These are phyloP conservation scores for Tuberolachnus salignus DNA, from an alignment of 2,888 invertebrate genomes.

Conservation along the genomic window DNA sequence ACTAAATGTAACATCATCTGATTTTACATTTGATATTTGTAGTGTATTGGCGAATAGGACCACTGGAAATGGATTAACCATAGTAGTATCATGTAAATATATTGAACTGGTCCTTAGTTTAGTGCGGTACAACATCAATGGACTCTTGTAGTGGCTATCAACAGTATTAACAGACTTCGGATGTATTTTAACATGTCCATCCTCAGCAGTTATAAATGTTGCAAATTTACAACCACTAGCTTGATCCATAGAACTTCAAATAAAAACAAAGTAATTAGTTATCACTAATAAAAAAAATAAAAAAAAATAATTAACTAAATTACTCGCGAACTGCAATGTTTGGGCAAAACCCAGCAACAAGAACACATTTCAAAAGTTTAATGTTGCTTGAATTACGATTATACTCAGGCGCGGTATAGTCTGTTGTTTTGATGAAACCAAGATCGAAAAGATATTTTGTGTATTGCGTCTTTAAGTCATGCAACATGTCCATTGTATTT, in stretches of 20 bases:
- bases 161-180: conserved; percentile 77
- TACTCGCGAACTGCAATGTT: conserved; percentile 77
- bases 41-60: conserved; percentile 83
- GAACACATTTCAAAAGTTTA: conserved; percentile 81
- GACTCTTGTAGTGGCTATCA: conserved; percentile 66
- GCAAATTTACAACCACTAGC: conserved; percentile 25
- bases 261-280: conserved; percentile 21
- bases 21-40: conserved; percentile 62
- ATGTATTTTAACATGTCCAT: conserved; percentile 72
- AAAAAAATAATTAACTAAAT: too few relatives aligned
- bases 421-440: conserved; percentile 71
- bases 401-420: conserved; percentile 67
- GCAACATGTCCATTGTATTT: conserved; percentile 72
- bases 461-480: conserved; percentile 84
- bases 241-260: conserved; percentile 53
- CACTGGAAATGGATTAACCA: conserved; percentile 80
- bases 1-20: conserved; percentile 62
- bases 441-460: conserved; percentile 74
- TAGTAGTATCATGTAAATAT: conserved; percentile 79
- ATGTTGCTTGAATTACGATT: conserved; percentile 79
- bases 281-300: background rate
- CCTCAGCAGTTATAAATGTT: conserved; percentile 66
- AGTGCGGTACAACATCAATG: conserved; percentile 78
- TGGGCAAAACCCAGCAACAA: conserved; percentile 88
- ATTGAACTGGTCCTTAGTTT: conserved; percentile 71